A percentile compares a stretch with the other conserved stretches of the same genome.
Evolutionary conservation across 2,797 vertebrate genomes (phyloP).

Genomic region (Menidia menidia): DNA sequence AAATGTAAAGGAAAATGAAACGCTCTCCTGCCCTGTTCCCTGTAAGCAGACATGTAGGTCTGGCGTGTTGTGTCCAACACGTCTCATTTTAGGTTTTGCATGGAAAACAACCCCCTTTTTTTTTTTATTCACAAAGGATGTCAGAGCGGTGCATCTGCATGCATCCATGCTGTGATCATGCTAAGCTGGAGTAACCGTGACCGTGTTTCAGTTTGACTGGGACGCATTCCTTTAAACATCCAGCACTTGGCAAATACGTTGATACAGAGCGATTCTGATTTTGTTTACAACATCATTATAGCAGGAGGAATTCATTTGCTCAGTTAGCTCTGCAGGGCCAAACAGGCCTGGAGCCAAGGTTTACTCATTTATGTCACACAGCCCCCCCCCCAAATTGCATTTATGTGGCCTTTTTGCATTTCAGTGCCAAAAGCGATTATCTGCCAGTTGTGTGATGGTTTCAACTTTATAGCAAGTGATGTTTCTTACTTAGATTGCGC

Average conservation of each 20-base stretch:
- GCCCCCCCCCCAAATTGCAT: slow-evolving; percentile 62
- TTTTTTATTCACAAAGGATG: background rate
- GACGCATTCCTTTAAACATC: slow-evolving; percentile 24
- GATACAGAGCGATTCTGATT: slow-evolving; percentile 57
- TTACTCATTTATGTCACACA: slow-evolving; percentile 71
- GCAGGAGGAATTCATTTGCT: slow-evolving; percentile 67
- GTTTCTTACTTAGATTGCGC: slow-evolving; percentile 11
- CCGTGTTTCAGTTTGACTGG: slow-evolving; percentile 23
- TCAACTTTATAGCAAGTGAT: slow-evolving; percentile 27
- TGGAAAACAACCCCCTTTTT: background rate
- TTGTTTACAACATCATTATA: slow-evolving; percentile 67
- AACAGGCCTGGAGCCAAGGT: slow-evolving; percentile 62
- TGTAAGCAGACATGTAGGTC: background rate
- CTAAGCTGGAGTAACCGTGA: slow-evolving; percentile 5
- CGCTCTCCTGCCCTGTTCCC: slow-evolving; percentile 9
- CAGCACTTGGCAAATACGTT: slow-evolving; percentile 35
- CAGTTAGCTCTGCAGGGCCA: slow-evolving; percentile 54
- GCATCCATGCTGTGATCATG: background rate
- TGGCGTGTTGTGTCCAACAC: no score
- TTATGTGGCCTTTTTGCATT: slow-evolving; percentile 60
- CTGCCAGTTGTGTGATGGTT: slow-evolving; percentile 44
- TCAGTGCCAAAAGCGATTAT: slow-evolving; percentile 59
- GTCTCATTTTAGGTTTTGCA: background rate
- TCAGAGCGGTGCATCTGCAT: background rate
- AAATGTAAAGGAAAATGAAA: slow-evolving; percentile 21